phyloP scores from a whole-genome alignment of 2,113 vertebrate genomes.

The Hippocampus guttulatus region DNA sequence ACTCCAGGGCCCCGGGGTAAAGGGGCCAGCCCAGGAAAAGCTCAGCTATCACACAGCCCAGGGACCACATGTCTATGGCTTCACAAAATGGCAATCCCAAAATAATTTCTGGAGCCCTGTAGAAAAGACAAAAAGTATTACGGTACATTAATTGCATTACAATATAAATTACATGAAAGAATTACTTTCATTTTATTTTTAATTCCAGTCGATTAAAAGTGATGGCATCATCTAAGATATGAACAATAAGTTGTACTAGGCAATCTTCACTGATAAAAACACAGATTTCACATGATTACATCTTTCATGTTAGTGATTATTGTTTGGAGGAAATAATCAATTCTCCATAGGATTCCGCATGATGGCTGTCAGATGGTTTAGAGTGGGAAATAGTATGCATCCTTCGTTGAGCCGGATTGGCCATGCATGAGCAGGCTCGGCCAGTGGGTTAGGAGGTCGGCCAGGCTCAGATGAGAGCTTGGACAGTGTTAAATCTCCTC shows the following conservation, averaged over 20 bases:
- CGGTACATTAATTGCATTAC: slow-evolving; percentile 12
- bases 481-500: slow-evolving; percentile 34
- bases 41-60: slow-evolving; percentile 98
- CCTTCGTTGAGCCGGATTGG: neutral
- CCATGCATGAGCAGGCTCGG: slow-evolving; percentile 29
- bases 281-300: neutral
- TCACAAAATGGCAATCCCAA: slow-evolving; percentile 99
- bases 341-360: slow-evolving; percentile 1
- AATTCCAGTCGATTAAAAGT: neutral
- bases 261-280: neutral
- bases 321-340: slow-evolving; percentile 16
- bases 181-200: neutral
- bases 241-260: neutral
- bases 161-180: slow-evolving; percentile 15
- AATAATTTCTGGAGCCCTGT: slow-evolving; percentile 99
- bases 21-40: slow-evolving; percentile 98
- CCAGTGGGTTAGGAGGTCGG: slow-evolving; percentile 61
- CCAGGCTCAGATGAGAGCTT: slow-evolving; percentile 35
- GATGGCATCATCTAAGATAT: neutral
- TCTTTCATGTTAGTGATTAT: neutral
- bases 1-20: slow-evolving; percentile 97
- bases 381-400: neutral
- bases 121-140: slow-evolving; percentile 37
- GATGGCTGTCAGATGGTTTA: slow-evolving; percentile 23
- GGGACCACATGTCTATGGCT: slow-evolving; percentile 99